Base-by-base conservation (phyloP, 2,888 invertebrate genomes). In the Heliconius charithonia region DNA sequence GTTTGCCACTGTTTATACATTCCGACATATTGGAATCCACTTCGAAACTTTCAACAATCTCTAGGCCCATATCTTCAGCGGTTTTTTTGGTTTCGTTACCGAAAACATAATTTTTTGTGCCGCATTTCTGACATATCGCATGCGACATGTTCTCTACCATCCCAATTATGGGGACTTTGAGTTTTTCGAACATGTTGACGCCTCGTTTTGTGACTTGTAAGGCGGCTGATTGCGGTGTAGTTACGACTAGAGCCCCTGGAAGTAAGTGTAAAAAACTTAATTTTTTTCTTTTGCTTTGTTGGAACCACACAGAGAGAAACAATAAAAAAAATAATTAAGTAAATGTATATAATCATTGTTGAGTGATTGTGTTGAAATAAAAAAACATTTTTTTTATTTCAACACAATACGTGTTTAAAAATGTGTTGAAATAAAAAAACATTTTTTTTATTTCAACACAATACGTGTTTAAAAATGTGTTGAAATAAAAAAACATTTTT, bases 121-220 rank as follows among this genome's bases (percentile, higher is more conserved):
- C 96, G 89, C 98, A 99, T 41, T 97, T 96, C 0, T 96, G 95
- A 89, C 99, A 99, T 69, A 96, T 93, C 0, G 97, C 96, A 78
- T 96, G 96, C 6, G 97, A 97, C 99, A 99, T 99, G 90, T 99
- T 99, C 88, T 98, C 97, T 0, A 98, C 97, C 80, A 99, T 89
- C n/a, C 99, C 99, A 71, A 98, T 95, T 65, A 99, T 96, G 0
- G 98, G 98, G 12, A 98, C 96, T 81, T 97, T 96, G 3, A 99
- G 95, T 88, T 97, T 98, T 81, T 96, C 95, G 86, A 98, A 98
- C 98, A 99, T 98, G 84, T 96, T 96, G 0, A 97, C 97, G 19
- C 98, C 98, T 84, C 98, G 96, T 85, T 96, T 95, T 0, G 98
- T 97, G 37, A 99, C 98, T 88, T 98, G 96, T 10, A 99, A 88